Percentiles rank a stretch among this genome's conserved stretches.
phyloP scores from a whole-genome alignment of 1,140 invertebrate species.

The Zeugodacus cucurbitae region DNA sequence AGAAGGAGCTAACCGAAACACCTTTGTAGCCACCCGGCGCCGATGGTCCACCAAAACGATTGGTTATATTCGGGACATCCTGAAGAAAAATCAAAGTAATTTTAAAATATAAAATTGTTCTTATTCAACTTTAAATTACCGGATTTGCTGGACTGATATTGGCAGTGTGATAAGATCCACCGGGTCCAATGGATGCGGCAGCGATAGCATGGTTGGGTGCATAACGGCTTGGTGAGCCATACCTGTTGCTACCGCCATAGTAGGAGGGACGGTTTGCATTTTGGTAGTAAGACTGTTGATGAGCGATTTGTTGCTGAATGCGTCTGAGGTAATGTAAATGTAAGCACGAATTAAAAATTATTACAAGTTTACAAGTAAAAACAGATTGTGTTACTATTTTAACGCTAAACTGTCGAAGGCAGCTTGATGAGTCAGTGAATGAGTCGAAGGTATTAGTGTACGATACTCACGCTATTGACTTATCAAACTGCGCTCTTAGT shows the following conservation, averaged over 20 bases:
- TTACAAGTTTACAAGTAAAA: no score
- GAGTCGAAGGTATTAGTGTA: no score
- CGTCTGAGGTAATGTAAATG: slow-evolving; percentile 47
- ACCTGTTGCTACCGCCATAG: not conserved
- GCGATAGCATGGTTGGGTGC: slow-evolving; percentile 64
- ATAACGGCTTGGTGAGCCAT: slow-evolving; percentile 55
- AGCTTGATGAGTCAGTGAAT: no score
- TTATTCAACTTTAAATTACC: slow-evolving; percentile 62
- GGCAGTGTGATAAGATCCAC: slow-evolving; percentile 69
- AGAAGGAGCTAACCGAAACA: slow-evolving; percentile 75
- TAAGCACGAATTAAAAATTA: not conserved
- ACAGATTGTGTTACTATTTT: no score
- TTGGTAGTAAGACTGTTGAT: slow-evolving; percentile 57
- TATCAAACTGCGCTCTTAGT: no score
- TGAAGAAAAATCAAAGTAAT: slow-evolving; percentile 57
- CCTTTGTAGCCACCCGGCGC: slow-evolving; percentile 68
- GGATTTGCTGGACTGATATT: slow-evolving; percentile 70
- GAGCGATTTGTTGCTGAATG: slow-evolving; percentile 61
- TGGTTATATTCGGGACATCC: slow-evolving; percentile 71
- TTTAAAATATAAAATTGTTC: not conserved
- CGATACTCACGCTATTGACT: no score
- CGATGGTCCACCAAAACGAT: slow-evolving; percentile 66
- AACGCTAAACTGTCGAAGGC: no score
- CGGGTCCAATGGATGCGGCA: slow-evolving; percentile 67
- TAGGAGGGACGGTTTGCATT: slow-evolving; percentile 48